Conservation (phyloP, 2,113 vertebrate species). For the Rhinogobius similis region DNA sequence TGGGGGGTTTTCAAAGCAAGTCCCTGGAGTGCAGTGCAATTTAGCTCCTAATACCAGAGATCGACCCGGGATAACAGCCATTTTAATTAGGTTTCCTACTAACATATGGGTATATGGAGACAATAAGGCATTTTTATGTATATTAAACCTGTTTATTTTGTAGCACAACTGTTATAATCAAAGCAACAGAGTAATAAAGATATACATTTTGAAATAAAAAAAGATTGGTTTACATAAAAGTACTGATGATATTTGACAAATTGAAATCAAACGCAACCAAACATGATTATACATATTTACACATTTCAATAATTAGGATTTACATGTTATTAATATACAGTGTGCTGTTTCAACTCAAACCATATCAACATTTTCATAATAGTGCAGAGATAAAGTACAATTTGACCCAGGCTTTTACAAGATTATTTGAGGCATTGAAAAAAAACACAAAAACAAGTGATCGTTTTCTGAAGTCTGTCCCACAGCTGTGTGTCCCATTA, state of each 20-base stretch:
- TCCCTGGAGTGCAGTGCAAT: slow-evolving; percentile 19
- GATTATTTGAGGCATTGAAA: slow-evolving; percentile 22
- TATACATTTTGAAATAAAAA: slow-evolving; percentile 14
- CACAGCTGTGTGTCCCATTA: slow-evolving; percentile 19
- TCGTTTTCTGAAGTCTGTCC: slow-evolving; percentile 19
- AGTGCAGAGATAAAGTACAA: slow-evolving; percentile 25
- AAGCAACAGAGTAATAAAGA: slow-evolving; percentile 21
- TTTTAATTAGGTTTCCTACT: slow-evolving; percentile 1
- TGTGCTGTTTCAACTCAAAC: slow-evolving; percentile 19
- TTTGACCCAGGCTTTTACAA: slow-evolving; percentile 13
- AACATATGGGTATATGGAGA: not conserved
- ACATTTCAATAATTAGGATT: slow-evolving; percentile 40
- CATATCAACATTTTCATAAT: slow-evolving; percentile 6
- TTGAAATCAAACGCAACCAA: slow-evolving; percentile 28
- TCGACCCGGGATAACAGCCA: not conserved
- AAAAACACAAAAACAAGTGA: not conserved
- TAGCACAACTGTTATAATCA: slow-evolving; percentile 29
- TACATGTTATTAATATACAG: slow-evolving; percentile 34
- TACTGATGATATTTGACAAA: slow-evolving; percentile 16
- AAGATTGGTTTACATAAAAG: slow-evolving; percentile 41
- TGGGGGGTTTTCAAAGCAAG: slow-evolving; percentile 17
- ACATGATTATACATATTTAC: slow-evolving; percentile 44
- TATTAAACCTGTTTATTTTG: slow-evolving; percentile 67
- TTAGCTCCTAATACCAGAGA: slow-evolving; percentile 2
- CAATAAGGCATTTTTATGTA: slow-evolving; percentile 1